A percentile compares a stretch with the other conserved stretches of the same genome.
These are phyloP conservation scores for Corythornis leucogaster DNA, from an alignment of 2,797 vertebrate genomes.

Conservation along the genomic window DNA sequence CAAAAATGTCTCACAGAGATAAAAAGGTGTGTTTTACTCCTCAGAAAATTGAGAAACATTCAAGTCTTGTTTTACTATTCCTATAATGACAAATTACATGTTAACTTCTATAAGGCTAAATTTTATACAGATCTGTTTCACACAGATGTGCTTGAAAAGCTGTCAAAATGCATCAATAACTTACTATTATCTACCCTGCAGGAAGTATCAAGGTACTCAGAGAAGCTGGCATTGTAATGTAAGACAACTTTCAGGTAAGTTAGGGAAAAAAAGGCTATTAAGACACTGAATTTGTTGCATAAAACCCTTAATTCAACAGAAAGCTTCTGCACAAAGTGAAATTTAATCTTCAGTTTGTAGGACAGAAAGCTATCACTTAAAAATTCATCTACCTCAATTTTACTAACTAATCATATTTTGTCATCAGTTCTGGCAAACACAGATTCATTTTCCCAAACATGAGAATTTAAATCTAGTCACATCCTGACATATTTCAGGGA, in stretches of 20 bases:
- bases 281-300: neutral
- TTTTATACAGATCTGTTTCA: slow-evolving; percentile 36
- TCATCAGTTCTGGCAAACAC: neutral
- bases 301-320: neutral
- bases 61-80: slow-evolving; percentile 5
- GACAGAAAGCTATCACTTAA: neutral
- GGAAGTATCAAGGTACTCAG: slow-evolving; percentile 8
- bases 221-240: neutral
- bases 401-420: neutral
- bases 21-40: neutral
- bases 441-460: neutral
- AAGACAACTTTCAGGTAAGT: slow-evolving; percentile 7
- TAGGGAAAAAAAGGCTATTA: neutral
- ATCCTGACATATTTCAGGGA: neutral
- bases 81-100: slow-evolving; percentile 39
- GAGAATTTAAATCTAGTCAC: neutral
- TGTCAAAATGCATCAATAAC: slow-evolving; percentile 58
- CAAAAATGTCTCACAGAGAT: neutral
- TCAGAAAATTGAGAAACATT: slow-evolving; percentile 16
- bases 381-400: slow-evolving; percentile 5
- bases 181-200: slow-evolving; percentile 46
- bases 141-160: slow-evolving; percentile 40
- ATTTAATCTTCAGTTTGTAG: neutral
- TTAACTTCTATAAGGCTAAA: slow-evolving; percentile 20
- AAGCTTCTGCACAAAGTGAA: neutral